phyloP scores from a whole-genome alignment of 2,113 vertebrate genomes.

The Odocoileus virginianus region DNA sequence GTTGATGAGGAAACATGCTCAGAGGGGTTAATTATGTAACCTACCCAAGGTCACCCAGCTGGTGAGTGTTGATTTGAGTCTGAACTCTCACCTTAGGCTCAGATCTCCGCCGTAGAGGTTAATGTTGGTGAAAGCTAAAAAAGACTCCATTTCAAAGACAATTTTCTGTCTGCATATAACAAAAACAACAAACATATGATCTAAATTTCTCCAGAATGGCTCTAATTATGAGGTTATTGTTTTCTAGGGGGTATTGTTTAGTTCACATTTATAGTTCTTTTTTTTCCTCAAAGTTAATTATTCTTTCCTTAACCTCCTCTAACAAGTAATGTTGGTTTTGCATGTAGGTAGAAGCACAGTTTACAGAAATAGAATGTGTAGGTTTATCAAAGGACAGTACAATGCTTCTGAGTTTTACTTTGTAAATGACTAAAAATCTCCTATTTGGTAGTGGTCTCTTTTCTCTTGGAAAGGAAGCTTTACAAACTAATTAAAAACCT shows the following conservation, averaged over 20 bases:
- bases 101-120: not conserved
- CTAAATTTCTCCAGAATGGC: not conserved
- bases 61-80: not conserved
- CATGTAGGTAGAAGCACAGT: not conserved
- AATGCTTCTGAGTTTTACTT: conserved; percentile 37
- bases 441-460: not conserved
- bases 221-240: not conserved
- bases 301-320: not conserved
- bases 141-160: not conserved
- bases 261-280: not conserved
- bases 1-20: not conserved
- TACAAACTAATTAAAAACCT: not conserved
- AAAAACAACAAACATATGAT: not conserved
- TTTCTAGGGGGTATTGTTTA: conserved; percentile 14
- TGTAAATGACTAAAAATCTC: conserved; percentile 6
- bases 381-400: not conserved
- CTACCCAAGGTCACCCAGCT: not conserved
- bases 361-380: conserved; percentile 49
- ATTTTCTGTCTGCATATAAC: not conserved
- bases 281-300: not conserved
- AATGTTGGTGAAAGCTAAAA: not conserved
- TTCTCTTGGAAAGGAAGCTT: not conserved
- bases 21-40: not conserved
- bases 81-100: not conserved
- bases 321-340: conserved; percentile 19